Conservation (phyloP, 1,140 invertebrate genomes). For the Cyphomyrmex costatus region DNA sequence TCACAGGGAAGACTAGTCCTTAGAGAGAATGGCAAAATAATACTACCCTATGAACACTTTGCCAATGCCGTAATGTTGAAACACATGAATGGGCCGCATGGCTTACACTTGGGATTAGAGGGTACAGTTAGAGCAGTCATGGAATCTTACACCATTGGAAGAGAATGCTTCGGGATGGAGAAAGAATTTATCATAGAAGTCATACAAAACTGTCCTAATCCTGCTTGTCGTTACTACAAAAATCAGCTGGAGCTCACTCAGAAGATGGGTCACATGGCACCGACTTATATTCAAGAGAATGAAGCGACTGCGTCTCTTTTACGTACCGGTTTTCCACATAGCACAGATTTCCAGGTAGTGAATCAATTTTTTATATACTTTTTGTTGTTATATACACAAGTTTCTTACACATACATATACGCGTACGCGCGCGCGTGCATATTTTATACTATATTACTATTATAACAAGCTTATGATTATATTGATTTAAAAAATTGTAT, state of each 20-base stretch:
- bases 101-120: conserved; percentile 93
- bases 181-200: conserved; percentile 96
- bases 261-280: conserved; percentile 84
- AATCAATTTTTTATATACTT: conserved; percentile 17
- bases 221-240: conserved; percentile 94
- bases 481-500: too few species aligned
- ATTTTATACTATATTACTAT: too few species aligned
- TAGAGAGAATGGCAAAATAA: conserved; percentile 95
- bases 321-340: conserved; percentile 82
- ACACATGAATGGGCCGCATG: conserved; percentile 95
- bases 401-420: too few species aligned
- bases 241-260: conserved; percentile 93
- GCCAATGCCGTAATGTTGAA: conserved; percentile 96
- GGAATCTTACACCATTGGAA: conserved; percentile 94
- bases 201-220: conserved; percentile 94
- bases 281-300: conserved; percentile 84
- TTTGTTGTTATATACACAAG: not conserved
- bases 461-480: too few species aligned
- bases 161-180: conserved; percentile 95
- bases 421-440: too few species aligned
- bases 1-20: conserved; percentile 93
- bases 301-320: conserved; percentile 83
- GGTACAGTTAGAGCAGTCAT: conserved; percentile 93
- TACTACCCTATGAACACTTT: conserved; percentile 95
- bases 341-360: conserved; percentile 82